Base-by-base conservation (phyloP, 2,888 invertebrate species). In the Heliothis peltigera region DNA sequence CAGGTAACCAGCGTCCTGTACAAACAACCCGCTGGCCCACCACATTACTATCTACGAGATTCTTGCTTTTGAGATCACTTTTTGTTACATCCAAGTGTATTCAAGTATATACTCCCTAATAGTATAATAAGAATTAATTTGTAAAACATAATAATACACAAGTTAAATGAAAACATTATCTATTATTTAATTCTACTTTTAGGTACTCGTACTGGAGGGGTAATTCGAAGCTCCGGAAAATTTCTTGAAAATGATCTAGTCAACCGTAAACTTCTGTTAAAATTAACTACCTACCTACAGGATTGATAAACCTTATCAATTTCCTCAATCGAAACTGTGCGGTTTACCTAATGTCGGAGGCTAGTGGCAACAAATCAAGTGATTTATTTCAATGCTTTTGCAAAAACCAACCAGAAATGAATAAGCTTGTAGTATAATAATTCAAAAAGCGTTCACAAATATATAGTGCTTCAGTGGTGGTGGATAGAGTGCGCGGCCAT, bases 1-100 rank as follows among this genome's bases (percentile, higher is more conserved):
- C 64, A 55, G 71, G 70, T 55, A 51, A 7, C 62, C 10, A 46
- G 55, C 44, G 19, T 42, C 72, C 77, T 64, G 54, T 47, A 12
- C 57, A 70, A 58, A 76, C 77, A 71, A 19, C 32, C 19, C 10
- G 18, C 32, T 58, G 43, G 70, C 71, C 71, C 54, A n/a, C 19
- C 49, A 46, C 22, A 19, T 22, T 10, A 4, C 42, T 32, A 44
- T 43, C 44, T 61, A 51, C 43, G 17, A 19, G 32, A 8, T 28
- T 39, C 46, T 22, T 10, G 46, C 43, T 22, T 49, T 25, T 15
- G 32, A 17, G 43, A 43, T 54, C 46, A 25, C 35, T 43, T n/a
- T 51, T 51, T 19, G 17, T 17, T 2, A 28, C 46, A 32, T n/a
- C n/a, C n/a, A n/a, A n/a, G n/a, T n/a, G n/a, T n/a, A n/a, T n/a